Conservation (phyloP, 2,113 vertebrate species). For the Cepphus grylle region DNA sequence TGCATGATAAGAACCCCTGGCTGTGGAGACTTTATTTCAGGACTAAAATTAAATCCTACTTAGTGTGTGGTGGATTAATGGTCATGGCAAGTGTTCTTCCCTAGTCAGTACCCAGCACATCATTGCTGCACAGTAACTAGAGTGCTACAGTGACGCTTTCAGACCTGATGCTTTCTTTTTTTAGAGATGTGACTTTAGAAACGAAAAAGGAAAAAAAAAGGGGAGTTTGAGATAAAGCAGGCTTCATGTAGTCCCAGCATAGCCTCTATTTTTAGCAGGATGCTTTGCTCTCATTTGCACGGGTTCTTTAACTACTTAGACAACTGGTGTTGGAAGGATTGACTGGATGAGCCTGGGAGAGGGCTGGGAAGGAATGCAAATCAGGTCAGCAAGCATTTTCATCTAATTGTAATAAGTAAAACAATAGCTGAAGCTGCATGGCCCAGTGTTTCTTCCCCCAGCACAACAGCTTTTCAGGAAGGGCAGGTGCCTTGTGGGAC, state of each 20-base stretch:
- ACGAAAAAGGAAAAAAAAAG: not conserved
- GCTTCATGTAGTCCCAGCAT: conserved; percentile 12
- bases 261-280: conserved; percentile 59
- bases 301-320: conserved; percentile 49
- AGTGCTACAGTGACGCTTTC: not conserved
- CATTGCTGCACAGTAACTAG: not conserved
- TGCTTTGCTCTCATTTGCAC: conserved; percentile 27
- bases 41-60: conserved; percentile 35
- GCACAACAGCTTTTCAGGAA: conserved; percentile 49
- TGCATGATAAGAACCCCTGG: not conserved
- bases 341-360: conserved; percentile 1
- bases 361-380: conserved; percentile 8
- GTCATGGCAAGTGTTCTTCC: not conserved
- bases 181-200: conserved; percentile 51
- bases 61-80: conserved; percentile 26
- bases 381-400: conserved; percentile 33
- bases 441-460: not conserved
- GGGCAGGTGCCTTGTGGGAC: conserved; percentile 18
- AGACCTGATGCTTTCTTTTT: conserved; percentile 44
- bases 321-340: conserved; percentile 9
- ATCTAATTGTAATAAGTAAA: conserved; percentile 11
- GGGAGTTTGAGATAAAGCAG: conserved; percentile 50
- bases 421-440: not conserved
- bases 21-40: conserved; percentile 7
- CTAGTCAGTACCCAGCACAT: not conserved